These are phyloP conservation scores for Drosophila busckii DNA, from an alignment of 1,140 invertebrate genomes.

Conservation along the genomic window DNA sequence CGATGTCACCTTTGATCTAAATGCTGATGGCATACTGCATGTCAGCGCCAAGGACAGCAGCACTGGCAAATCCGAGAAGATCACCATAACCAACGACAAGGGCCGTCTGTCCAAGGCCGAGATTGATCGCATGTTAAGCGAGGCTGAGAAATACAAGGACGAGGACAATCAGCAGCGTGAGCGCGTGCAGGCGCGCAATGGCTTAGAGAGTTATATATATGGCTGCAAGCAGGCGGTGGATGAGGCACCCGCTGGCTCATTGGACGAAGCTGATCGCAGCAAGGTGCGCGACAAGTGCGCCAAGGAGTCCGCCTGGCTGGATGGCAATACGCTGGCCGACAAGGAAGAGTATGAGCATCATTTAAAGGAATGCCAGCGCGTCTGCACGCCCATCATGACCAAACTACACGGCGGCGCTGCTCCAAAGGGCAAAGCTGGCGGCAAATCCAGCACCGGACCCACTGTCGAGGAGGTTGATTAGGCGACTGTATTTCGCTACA, in stretches of 20 bases:
- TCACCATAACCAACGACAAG: constrained; percentile 95
- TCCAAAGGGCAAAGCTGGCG: constrained; percentile 50
- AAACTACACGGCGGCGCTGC: constrained; percentile 83
- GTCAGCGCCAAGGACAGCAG: constrained; percentile 89
- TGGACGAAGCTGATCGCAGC: constrained; percentile 83
- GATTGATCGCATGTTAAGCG: constrained; percentile 94
- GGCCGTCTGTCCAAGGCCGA: constrained; percentile 93
- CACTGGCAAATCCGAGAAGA: constrained; percentile 87
- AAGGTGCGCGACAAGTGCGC: constrained; percentile 82
- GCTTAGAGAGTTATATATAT: constrained; percentile 91
- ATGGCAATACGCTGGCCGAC: constrained; percentile 84
- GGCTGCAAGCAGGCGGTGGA: constrained; percentile 87
- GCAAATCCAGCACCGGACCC: constrained; percentile 67
- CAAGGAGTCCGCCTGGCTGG: constrained; percentile 82
- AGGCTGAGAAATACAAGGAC: constrained; percentile 85
- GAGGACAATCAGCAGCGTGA: constrained; percentile 85
- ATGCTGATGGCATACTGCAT: constrained; percentile 89
- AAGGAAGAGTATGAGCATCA: constrained; percentile 88
- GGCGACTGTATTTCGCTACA: not conserved
- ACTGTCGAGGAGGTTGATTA: constrained; percentile 74
- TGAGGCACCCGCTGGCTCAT: constrained; percentile 83
- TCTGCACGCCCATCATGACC: constrained; percentile 87
- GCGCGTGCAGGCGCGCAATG: constrained; percentile 86
- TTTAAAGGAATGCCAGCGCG: constrained; percentile 85
- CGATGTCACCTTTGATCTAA: constrained; percentile 88